phyloP scores from a whole-genome alignment of 2,797 vertebrate species.

The Rhynchonycteris naso region DNA sequence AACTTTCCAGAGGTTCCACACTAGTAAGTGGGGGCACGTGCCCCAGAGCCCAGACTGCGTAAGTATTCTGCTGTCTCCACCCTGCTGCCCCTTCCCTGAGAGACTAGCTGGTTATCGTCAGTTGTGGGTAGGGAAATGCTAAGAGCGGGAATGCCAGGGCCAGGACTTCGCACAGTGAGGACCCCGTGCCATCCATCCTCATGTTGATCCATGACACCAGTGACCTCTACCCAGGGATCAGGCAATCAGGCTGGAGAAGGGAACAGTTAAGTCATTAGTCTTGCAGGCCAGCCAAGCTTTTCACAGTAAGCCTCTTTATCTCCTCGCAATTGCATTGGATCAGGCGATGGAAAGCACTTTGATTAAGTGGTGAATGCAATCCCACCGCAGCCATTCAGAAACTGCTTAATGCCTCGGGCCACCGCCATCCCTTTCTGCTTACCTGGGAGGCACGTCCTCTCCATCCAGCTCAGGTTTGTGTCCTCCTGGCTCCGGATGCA shows the following conservation, averaged over 20 bases:
- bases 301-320: constrained; percentile 33
- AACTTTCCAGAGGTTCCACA: not conserved
- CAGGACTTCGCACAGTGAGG: not conserved
- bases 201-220: accelerated
- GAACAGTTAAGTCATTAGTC: constrained; percentile 1
- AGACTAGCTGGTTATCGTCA: not conserved
- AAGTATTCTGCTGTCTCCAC: not conserved
- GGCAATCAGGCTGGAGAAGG: not conserved
- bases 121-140: not conserved
- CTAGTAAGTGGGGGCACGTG: too few species aligned
- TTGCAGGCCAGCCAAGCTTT: not conserved
- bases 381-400: not conserved
- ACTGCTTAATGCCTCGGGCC: not conserved
- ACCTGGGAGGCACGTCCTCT: not conserved
- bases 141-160: not conserved
- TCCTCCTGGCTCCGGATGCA: not conserved
- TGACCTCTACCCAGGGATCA: not conserved
- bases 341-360: constrained; percentile 56
- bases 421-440: accelerated
- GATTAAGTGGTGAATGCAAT: constrained; percentile 64
- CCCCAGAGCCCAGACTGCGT: not conserved
- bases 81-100: not conserved
- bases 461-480: not conserved
- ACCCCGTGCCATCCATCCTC: not conserved
- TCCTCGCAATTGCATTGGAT: not conserved